Evolutionary conservation across 2,888 invertebrate genomes (phyloP).

Genomic region (Lepidochrysops patricia): DNA sequence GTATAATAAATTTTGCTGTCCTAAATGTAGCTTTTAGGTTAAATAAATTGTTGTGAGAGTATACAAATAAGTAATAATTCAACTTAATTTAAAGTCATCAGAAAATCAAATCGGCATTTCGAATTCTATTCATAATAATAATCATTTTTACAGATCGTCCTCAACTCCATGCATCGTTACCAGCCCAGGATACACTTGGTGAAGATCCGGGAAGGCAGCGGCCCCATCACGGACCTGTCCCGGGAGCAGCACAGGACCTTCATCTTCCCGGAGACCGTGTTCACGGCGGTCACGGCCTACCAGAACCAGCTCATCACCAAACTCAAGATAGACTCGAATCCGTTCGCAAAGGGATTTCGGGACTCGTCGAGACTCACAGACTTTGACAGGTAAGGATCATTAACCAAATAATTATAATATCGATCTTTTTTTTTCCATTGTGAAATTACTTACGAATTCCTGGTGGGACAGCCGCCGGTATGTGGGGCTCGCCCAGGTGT

Average conservation of each 20-base stretch:
- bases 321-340: slow-evolving; percentile 98
- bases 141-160: slow-evolving; percentile 84
- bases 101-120: not conserved
- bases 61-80: too few species aligned
- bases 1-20: not conserved
- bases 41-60: too few species aligned
- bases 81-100: not conserved
- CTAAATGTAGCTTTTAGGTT: not conserved
- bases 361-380: slow-evolving; percentile 96
- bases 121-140: slow-evolving; percentile 2
- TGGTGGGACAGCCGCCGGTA: too few species aligned
- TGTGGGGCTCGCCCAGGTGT: too few species aligned
- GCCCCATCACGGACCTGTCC: slow-evolving; percentile 90
- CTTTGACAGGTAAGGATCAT: slow-evolving; percentile 82
- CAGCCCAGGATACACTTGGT: slow-evolving; percentile 98
- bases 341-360: slow-evolving; percentile 97
- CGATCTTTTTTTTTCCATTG: not conserved
- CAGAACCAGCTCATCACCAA: slow-evolving; percentile 99
- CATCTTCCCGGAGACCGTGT: slow-evolving; percentile 97
- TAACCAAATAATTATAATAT: not conserved
- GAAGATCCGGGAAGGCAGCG: slow-evolving; percentile 74
- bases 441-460: not conserved
- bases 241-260: slow-evolving; percentile 95
- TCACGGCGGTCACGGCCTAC: slow-evolving; percentile 99
- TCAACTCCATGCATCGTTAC: slow-evolving; percentile 99